Conservation (phyloP, 2,113 vertebrate genomes). For the Eonycteris spelaea region DNA sequence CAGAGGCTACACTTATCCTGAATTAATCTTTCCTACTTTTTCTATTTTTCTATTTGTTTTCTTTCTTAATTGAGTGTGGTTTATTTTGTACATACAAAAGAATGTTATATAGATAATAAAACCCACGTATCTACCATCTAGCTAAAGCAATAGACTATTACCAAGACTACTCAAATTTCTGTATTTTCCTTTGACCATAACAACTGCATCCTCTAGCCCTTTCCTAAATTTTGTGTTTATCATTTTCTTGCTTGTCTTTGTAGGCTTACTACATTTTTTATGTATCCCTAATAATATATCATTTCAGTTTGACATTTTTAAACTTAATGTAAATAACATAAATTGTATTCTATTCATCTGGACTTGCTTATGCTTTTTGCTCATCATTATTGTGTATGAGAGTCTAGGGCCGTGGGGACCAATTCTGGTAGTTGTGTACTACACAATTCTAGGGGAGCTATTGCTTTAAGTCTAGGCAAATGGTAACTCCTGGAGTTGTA, state of each 20-base stretch:
- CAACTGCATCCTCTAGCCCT: background rate
- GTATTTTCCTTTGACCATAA: background rate
- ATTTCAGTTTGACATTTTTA: background rate
- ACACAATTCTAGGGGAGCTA: background rate
- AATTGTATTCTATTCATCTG: background rate
- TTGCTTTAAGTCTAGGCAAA: background rate
- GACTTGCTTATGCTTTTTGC: background rate
- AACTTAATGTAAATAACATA: background rate
- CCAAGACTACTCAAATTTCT: background rate
- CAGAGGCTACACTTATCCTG: background rate
- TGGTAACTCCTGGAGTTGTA: background rate
- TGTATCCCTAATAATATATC: background rate
- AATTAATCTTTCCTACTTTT: background rate
- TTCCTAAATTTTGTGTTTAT: background rate
- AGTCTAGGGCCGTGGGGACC: background rate
- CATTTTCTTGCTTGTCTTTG: slow-evolving; percentile 1
- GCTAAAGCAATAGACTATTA: background rate
- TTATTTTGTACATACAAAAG: background rate
- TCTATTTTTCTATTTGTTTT: background rate
- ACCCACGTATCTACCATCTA: background rate
- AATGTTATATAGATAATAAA: background rate
- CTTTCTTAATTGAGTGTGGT: background rate
- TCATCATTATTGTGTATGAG: background rate
- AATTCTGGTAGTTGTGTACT: background rate
- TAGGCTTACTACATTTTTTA: background rate